Conservation (phyloP, 2,888 invertebrate species). For the Synergus umbraculus region DNA sequence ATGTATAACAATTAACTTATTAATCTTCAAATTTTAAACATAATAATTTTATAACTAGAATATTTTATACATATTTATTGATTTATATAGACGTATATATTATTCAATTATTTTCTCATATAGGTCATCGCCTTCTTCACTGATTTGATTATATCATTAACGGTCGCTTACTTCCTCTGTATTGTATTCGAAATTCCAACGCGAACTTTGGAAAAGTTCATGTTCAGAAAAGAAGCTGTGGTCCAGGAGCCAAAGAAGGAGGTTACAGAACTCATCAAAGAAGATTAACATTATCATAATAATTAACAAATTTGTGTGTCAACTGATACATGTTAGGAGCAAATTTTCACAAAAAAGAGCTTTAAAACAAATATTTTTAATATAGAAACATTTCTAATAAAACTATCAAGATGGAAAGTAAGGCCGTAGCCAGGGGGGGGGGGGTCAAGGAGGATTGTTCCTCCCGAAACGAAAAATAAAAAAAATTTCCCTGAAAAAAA, state of each 20-base stretch:
- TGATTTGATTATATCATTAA: neutral
- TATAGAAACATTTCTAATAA: neutral
- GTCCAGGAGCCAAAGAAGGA: neutral
- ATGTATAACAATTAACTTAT: too few relatives aligned
- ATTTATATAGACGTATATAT: neutral
- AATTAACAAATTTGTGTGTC: neutral
- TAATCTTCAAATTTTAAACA: neutral
- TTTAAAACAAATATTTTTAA: neutral
- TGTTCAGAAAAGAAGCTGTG: neutral
- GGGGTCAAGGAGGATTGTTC: too few relatives aligned
- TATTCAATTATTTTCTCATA: neutral
- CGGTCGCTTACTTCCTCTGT: neutral
- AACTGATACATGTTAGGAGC: neutral
- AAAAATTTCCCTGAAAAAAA: too few relatives aligned
- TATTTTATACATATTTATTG: too few relatives aligned
- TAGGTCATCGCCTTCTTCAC: neutral
- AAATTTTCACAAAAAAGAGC: neutral
- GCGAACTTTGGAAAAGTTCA: neutral
- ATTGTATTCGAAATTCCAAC: conserved; percentile 7
- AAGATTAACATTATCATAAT: neutral
- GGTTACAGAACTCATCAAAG: neutral
- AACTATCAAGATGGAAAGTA: too few relatives aligned
- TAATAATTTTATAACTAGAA: neutral
- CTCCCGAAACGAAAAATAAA: too few relatives aligned
- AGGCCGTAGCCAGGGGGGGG: too few relatives aligned